These are phyloP conservation scores for Fukomys damarensis DNA, from an alignment of 2,113 vertebrate species.

Conservation along the genomic window DNA sequence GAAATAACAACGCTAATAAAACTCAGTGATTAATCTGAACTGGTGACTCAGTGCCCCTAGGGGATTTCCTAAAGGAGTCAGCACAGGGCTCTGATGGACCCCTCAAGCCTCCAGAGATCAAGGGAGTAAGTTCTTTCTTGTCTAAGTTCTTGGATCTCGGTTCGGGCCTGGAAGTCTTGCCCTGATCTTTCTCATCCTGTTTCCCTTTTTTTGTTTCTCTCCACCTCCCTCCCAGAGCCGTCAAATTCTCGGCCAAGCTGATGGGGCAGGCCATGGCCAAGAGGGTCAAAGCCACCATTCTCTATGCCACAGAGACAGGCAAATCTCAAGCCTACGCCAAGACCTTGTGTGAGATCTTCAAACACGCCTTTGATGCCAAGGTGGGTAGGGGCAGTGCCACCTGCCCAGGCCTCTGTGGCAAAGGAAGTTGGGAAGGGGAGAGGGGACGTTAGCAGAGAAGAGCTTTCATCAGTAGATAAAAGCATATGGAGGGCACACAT, in stretches of 20 bases:
- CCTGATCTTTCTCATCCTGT: neutral
- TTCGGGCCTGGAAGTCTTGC: neutral
- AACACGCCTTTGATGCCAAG: conserved; percentile 98
- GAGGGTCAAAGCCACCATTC: conserved; percentile 97
- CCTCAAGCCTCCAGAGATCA: neutral
- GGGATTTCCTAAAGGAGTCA: neutral
- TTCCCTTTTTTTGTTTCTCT: neutral
- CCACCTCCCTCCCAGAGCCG: conserved; percentile 88
- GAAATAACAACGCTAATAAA: neutral
- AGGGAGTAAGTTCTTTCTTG: neutral
- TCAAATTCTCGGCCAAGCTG: conserved; percentile 98
- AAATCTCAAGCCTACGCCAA: conserved; percentile 98
- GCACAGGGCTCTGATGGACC: neutral
- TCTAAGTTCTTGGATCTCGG: neutral
- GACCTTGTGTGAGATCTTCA: conserved; percentile 99
- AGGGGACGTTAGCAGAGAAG: neutral
- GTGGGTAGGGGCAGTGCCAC: conserved; percentile 80
- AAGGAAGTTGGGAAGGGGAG: neutral
- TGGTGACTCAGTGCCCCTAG: too few relatives aligned
- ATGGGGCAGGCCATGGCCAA: conserved; percentile 99
- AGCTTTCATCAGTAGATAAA: neutral
- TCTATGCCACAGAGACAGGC: conserved; percentile 97
- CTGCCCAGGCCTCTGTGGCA: fast-evolving
- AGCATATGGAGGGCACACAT: fast-evolving
- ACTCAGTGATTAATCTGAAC: neutral